These are phyloP conservation scores for Mya arenaria DNA, from an alignment of 1,140 invertebrate species.

Conservation along the genomic window DNA sequence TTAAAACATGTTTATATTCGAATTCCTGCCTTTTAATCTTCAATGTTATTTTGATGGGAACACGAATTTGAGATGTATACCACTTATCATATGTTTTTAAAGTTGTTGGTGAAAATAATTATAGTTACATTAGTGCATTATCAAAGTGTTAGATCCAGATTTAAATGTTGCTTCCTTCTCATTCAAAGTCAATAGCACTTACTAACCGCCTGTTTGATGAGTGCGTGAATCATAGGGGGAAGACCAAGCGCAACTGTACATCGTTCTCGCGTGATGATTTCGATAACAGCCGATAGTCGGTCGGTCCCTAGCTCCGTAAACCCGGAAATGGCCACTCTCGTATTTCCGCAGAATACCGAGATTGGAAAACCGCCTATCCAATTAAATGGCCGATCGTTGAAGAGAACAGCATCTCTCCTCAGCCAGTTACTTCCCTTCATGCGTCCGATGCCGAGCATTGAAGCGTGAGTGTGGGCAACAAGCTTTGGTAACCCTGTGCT, in stretches of 20 bases:
- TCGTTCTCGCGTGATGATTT: conserved; percentile 44
- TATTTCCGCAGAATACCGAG: conserved; percentile 4
- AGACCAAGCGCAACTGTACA: conserved; percentile 16
- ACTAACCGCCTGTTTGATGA: conserved; percentile 25
- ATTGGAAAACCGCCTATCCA: conserved; percentile 52
- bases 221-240: conserved; percentile 33
- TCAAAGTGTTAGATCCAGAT: too few relatives aligned
- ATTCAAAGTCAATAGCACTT: not conserved
- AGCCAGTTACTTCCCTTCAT: too few relatives aligned
- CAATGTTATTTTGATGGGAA: too few relatives aligned
- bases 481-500: conserved; percentile 43
- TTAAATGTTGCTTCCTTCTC: too few relatives aligned
- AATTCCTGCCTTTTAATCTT: too few relatives aligned
- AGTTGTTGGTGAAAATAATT: too few relatives aligned
- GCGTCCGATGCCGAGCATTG: not conserved
- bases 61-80: too few relatives aligned
- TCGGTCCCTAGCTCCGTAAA: conserved; percentile 3
- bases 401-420: too few relatives aligned
- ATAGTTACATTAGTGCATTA: too few relatives aligned
- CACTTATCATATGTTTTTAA: too few relatives aligned
- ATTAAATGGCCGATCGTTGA: conserved; percentile 58
- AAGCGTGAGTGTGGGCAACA: conserved; percentile 1
- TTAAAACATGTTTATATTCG: too few relatives aligned
- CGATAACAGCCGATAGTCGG: conserved; percentile 9
- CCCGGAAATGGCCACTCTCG: conserved; percentile 24